phyloP scores from a whole-genome alignment of 2,888 invertebrate genomes.

The Pseudococcus viburni region DNA sequence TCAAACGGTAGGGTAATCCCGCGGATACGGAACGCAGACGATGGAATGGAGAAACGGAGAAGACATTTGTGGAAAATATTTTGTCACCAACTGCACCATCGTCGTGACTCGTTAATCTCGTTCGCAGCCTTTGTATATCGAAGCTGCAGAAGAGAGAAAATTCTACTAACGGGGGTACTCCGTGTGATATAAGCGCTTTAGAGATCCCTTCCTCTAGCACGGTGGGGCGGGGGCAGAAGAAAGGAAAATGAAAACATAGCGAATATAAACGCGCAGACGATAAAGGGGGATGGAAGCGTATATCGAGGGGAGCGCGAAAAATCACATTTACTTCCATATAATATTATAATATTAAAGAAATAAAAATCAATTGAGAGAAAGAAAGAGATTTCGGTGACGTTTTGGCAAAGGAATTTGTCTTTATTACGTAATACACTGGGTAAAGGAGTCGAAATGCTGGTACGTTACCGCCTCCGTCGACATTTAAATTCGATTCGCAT shows the following conservation, averaged over 20 bases:
- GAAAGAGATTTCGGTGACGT: slow-evolving; percentile 55
- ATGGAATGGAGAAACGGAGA: background rate
- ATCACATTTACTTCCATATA: slow-evolving; percentile 53
- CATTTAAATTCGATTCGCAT: slow-evolving; percentile 57
- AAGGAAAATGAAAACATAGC: slow-evolving; percentile 27
- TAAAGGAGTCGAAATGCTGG: slow-evolving; percentile 37
- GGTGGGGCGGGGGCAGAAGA: background rate
- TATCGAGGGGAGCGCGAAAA: slow-evolving; percentile 16
- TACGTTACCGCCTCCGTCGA: slow-evolving; percentile 20
- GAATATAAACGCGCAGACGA: slow-evolving; percentile 18
- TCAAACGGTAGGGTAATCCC: slow-evolving; percentile 1
- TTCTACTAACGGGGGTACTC: background rate
- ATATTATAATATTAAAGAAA: slow-evolving; percentile 58
- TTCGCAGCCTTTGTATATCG: slow-evolving; percentile 16
- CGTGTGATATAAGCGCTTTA: background rate
- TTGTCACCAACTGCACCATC: slow-evolving; percentile 40
- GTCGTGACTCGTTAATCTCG: slow-evolving; percentile 33
- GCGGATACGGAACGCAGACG: background rate
- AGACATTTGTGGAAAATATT: slow-evolving; percentile 28
- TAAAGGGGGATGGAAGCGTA: background rate
- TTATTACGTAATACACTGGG: slow-evolving; percentile 38
- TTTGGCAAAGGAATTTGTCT: slow-evolving; percentile 56
- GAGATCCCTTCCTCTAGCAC: background rate
- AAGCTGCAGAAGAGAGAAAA: background rate
- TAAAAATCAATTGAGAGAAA: slow-evolving; percentile 58